Conservation (phyloP, 2,888 invertebrate genomes). For the Pyrgus malvae region DNA sequence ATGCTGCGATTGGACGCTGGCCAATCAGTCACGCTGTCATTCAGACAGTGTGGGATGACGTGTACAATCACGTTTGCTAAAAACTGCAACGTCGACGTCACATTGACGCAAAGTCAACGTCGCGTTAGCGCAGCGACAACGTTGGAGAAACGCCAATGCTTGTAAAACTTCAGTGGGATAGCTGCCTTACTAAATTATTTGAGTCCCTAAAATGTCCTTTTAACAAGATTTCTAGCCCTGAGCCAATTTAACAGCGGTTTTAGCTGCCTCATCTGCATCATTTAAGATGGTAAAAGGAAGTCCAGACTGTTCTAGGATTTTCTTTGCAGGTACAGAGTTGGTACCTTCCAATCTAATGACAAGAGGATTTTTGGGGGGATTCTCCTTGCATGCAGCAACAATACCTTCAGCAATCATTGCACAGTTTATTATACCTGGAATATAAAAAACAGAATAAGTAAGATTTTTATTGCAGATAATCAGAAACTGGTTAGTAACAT, state of each 20-base stretch:
- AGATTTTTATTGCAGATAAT: neutral
- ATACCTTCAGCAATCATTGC: conserved; percentile 98
- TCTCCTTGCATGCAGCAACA: conserved; percentile 91
- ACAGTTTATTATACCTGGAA: conserved; percentile 97
- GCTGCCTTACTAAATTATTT: no score
- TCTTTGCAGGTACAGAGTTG: conserved; percentile 92
- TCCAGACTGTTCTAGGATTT: conserved; percentile 91
- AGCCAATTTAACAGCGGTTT: conserved; percentile 87
- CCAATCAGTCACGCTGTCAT: no score
- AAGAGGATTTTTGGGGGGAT: conserved; percentile 91
- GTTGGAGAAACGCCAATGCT: no score
- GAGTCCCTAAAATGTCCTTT: neutral
- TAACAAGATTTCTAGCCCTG: conserved; percentile 24
- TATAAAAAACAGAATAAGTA: neutral
- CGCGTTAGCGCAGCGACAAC: no score
- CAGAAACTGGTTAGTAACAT: no score
- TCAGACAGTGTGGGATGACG: no score
- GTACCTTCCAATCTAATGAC: conserved; percentile 98
- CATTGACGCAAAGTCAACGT: no score
- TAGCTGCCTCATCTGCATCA: conserved; percentile 96
- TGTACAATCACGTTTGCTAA: no score
- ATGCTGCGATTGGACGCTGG: no score
- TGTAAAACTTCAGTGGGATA: no score
- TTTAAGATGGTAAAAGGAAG: conserved; percentile 91
- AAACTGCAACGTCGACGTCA: no score